Conservation (phyloP, 2,888 invertebrate species). For the Cosmorhoe ocellata region DNA sequence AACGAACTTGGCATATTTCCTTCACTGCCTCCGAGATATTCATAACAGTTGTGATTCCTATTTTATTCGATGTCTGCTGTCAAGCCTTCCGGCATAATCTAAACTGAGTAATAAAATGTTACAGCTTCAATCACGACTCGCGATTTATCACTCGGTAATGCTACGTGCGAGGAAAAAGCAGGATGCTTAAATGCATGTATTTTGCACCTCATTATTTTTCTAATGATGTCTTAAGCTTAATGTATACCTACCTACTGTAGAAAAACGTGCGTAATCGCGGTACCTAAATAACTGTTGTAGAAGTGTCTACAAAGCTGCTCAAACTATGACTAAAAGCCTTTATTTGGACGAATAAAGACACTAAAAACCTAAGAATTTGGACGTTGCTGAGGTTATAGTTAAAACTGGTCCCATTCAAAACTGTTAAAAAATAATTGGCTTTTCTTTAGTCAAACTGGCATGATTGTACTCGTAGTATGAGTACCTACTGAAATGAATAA, state of each 20-base stretch:
- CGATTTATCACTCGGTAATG: conserved; percentile 39
- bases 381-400: too few species aligned
- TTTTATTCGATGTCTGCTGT: conserved; percentile 38
- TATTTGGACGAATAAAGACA: too few species aligned
- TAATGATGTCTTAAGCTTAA: conserved; percentile 7
- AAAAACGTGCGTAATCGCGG: conserved; percentile 6
- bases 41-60: conserved; percentile 20
- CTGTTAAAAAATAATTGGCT: too few species aligned
- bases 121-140: conserved; percentile 44
- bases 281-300: too few species aligned
- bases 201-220: conserved; percentile 11
- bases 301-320: conserved; percentile 1
- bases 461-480: too few species aligned
- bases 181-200: conserved; percentile 8
- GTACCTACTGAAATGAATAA: too few species aligned
- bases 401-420: too few species aligned
- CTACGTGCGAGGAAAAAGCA: conserved; percentile 30
- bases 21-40: not conserved
- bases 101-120: conserved; percentile 42
- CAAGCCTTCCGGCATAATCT: conserved; percentile 43
- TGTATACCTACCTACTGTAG: not conserved
- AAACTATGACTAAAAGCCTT: too few species aligned
- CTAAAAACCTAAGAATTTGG: too few species aligned
- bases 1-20: too few species aligned
- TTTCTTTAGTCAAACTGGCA: too few species aligned